Conservation (phyloP, 2,888 invertebrate genomes). For the Metallyticus violacea region DNA sequence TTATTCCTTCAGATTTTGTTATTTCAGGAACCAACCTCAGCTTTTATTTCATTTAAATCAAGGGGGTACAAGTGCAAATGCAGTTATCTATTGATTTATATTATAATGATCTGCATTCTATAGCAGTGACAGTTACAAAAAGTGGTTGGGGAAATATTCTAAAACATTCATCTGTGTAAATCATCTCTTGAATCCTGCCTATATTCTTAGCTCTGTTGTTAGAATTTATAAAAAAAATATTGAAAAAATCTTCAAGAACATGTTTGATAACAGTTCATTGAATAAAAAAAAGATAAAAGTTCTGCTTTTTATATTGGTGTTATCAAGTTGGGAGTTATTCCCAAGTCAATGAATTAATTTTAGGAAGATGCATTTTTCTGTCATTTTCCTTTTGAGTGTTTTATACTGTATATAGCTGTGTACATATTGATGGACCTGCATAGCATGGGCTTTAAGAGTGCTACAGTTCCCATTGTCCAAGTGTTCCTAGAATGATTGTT, state of each 20-base stretch:
- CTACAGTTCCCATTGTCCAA: constrained; percentile 1
- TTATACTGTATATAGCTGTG: constrained; percentile 35
- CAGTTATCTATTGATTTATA: not conserved
- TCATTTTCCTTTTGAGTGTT: constrained; percentile 33
- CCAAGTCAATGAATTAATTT: constrained; percentile 8
- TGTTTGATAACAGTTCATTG: constrained; percentile 14
- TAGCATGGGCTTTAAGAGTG: not conserved
- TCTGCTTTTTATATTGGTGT: constrained; percentile 31
- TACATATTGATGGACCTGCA: constrained; percentile 18
- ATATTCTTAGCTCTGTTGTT: constrained; percentile 19
- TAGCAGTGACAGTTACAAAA: not conserved
- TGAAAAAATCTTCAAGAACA: constrained; percentile 1
- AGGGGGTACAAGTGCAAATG: constrained; percentile 14
- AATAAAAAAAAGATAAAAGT: constrained; percentile 17
- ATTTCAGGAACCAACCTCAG: not conserved
- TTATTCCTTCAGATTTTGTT: not conserved
- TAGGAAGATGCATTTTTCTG: constrained; percentile 17
- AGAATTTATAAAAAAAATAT: not conserved
- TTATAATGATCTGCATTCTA: not conserved
- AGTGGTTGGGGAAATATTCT: constrained; percentile 12
- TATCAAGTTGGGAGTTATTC: not conserved
- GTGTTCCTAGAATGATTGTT: constrained; percentile 8
- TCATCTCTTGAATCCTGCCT: constrained; percentile 24
- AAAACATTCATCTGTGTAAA: constrained; percentile 5
- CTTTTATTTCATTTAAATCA: not conserved